Conservation (phyloP, 1,140 invertebrate genomes). For the Choristoneura fumiferana region DNA sequence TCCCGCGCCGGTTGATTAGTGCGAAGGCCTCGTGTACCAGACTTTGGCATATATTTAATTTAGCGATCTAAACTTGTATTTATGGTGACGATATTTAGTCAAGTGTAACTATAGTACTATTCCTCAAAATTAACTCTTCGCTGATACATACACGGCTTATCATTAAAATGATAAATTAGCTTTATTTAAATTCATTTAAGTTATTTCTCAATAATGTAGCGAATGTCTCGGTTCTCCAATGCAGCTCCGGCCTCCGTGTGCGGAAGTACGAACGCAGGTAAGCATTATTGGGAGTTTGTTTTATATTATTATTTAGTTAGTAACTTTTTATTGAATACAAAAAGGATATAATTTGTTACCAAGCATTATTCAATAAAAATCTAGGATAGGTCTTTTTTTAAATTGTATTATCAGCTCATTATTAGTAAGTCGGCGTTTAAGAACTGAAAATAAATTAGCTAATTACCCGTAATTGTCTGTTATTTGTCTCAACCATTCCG, state of each 20-base stretch:
- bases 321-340: constrained; percentile 72
- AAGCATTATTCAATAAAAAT: constrained; percentile 76
- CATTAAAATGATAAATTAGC: constrained; percentile 61
- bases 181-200: constrained; percentile 69
- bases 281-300: constrained; percentile 62
- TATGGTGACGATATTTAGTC: constrained; percentile 29
- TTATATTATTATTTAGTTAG: constrained; percentile 66
- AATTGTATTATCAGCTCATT: constrained; percentile 78
- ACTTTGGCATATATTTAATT: constrained; percentile 30
- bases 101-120: constrained; percentile 16
- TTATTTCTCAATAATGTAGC: constrained; percentile 61
- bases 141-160: constrained; percentile 62
- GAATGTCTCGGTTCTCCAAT: neutral
- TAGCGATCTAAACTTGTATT: constrained; percentile 27
- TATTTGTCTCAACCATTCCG: constrained; percentile 30
- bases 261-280: constrained; percentile 18
- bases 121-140: constrained; percentile 44
- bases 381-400: constrained; percentile 71
- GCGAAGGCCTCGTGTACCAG: constrained; percentile 52
- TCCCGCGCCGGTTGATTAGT: constrained; percentile 25
- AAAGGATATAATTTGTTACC: constrained; percentile 75
- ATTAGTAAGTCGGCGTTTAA: constrained; percentile 77
- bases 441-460: constrained; percentile 78
- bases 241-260: no score
- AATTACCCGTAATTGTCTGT: constrained; percentile 61